Evolutionary conservation across 2,113 vertebrate species (phyloP).

Genomic region (Peromyscus californicus): DNA sequence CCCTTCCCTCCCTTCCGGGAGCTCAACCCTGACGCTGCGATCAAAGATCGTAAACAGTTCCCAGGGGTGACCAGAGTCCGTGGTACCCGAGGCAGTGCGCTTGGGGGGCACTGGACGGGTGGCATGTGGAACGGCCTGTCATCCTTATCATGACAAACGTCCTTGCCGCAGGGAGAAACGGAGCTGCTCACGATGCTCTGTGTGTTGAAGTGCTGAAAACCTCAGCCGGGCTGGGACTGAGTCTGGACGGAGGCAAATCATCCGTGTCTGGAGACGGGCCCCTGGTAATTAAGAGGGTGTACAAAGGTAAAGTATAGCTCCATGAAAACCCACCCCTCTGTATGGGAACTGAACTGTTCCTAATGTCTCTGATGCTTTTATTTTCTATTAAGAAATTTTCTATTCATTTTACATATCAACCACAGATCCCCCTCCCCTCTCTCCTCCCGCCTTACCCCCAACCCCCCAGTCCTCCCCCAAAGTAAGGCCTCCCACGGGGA

Average conservation of each 20-base stretch:
- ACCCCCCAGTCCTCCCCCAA: no score
- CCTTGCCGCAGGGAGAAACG: constrained; percentile 82
- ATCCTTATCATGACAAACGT: accelerated
- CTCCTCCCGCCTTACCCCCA: no score
- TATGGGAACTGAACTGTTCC: background rate
- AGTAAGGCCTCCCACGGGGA: no score
- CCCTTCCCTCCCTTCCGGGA: background rate
- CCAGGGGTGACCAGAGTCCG: background rate
- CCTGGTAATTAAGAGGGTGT: constrained; percentile 93
- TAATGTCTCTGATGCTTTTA: background rate
- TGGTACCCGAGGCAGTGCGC: accelerated
- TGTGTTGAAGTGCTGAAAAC: constrained; percentile 94
- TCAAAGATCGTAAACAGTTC: background rate
- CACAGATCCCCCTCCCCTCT: no score
- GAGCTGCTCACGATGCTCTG: constrained; percentile 87
- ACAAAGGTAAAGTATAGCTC: constrained; percentile 92
- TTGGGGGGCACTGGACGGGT: background rate
- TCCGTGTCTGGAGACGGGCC: constrained; percentile 92
- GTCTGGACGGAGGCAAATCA: constrained; percentile 93
- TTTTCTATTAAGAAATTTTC: no score
- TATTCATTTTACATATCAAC: no score
- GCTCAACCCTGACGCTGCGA: background rate
- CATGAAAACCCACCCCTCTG: background rate
- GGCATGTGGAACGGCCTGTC: background rate
- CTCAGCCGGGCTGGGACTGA: constrained; percentile 94